Evolutionary conservation across 2,888 invertebrate species (phyloP), one percentile per base, ranked within the genome.

Genomic region (Lypha dubia): DNA sequence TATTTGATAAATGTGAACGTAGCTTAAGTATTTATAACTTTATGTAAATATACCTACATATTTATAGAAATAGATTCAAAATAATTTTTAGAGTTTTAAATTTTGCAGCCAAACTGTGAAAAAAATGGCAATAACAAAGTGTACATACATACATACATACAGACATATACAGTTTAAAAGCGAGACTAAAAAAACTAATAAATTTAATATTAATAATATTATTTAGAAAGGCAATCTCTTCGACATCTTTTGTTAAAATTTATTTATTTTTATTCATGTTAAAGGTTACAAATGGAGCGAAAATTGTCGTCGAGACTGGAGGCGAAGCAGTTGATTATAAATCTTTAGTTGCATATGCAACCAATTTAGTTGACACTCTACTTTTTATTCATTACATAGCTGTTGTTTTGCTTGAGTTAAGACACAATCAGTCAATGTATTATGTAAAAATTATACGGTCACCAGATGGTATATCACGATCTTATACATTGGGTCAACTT

Each of bases 381-480:
- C 93, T 99, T 38, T 98, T 98, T 92, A 97, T 99, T 90, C 98
- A 98, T 92, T 98, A 98, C 90, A 94, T 98, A 88, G 97, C 98
- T 35, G 97, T 99, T 75, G 95, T 99, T 87, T 93, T 99, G 83
- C 95, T 99, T 89, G 98, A 99, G 93, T 94, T 99, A 80, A 94
- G 99, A 49, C 98, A 99, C 91, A 93, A 97, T 86, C 97, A 98
- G 90, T 97, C 98, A 0, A 95, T 95, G 83, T 99, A 96, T 91
- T 97, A 97, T 90, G 94, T 97, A 28, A 97, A 97, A 93, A 95
- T 99, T 85, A 97, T 98, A 0, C 94, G 99, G 79, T 98, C 98
- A 76, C 99, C 99, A 0, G 99, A 99, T 92, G 99, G 99, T 0
- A 96, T 97, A 88, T 96, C 97, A 86, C 94, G 95, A 87, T 96